phyloP scores from a whole-genome alignment of 1,140 invertebrate genomes.

The Drosophila micromelanica region DNA sequence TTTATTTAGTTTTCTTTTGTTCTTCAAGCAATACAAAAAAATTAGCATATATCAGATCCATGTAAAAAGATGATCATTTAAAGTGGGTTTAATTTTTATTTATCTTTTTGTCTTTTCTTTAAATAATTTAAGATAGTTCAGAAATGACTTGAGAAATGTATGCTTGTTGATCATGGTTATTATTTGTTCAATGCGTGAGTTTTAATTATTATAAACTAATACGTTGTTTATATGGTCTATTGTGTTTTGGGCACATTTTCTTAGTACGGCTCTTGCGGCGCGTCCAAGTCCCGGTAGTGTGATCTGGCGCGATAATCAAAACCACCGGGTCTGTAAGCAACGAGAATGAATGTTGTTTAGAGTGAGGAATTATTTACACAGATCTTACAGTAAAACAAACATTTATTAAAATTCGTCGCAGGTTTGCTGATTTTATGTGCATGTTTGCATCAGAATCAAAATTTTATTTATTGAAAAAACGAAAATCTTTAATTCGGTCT shows the following conservation, averaged over 20 bases:
- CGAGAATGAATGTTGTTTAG: constrained; percentile 65
- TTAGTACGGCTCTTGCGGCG: constrained; percentile 90
- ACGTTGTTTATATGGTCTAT: constrained; percentile 34
- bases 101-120: neutral
- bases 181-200: constrained; percentile 16
- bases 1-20: constrained; percentile 33
- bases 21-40: constrained; percentile 37
- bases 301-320: constrained; percentile 92
- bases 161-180: constrained; percentile 6
- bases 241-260: constrained; percentile 3
- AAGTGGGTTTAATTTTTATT: neutral
- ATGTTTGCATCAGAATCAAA: constrained; percentile 1
- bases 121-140: constrained; percentile 13
- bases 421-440: neutral
- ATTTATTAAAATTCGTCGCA: constrained; percentile 20
- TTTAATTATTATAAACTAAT: constrained; percentile 38
- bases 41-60: constrained; percentile 18
- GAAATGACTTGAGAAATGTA: constrained; percentile 7
- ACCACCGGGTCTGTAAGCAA: constrained; percentile 88
- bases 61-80: neutral
- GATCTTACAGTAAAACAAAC: constrained; percentile 40
- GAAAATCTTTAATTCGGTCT: constrained; percentile 3
- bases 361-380: constrained; percentile 29
- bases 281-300: constrained; percentile 96
- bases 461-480: constrained; percentile 29